These are phyloP conservation scores for Azorinus chamasolen DNA, from an alignment of 2,888 invertebrate genomes.

Conservation along the genomic window DNA sequence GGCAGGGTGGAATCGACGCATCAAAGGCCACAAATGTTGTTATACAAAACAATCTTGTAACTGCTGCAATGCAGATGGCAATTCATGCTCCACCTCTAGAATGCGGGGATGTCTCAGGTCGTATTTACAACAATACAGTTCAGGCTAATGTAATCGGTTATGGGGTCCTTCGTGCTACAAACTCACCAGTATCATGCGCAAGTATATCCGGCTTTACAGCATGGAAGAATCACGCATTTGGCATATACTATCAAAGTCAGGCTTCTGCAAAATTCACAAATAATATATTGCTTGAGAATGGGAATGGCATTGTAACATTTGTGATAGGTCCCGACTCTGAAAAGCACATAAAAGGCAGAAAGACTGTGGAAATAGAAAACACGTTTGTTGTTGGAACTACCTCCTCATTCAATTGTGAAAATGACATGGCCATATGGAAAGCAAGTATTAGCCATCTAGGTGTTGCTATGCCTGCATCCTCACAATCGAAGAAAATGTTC, in stretches of 20 bases:
- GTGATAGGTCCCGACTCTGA: conserved; percentile 73
- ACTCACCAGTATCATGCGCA: conserved; percentile 64
- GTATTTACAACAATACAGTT: conserved; percentile 70
- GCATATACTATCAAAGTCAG: conserved; percentile 74
- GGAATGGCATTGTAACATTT: conserved; percentile 73
- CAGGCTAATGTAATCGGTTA: conserved; percentile 70
- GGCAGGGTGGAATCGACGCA: conserved; percentile 63
- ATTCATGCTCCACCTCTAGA: conserved; percentile 63
- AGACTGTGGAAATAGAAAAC: conserved; percentile 67
- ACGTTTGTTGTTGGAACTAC: conserved; percentile 78
- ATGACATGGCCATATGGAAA: conserved; percentile 58
- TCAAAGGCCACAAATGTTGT: conserved; percentile 57
- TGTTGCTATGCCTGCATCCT: too few species aligned
- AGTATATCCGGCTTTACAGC: conserved; percentile 70
- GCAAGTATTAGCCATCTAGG: too few species aligned
- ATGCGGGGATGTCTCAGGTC: conserved; percentile 52
- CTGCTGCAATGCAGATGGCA: conserved; percentile 77
- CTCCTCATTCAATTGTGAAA: conserved; percentile 72
- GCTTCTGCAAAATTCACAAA: conserved; percentile 54
- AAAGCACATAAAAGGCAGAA: conserved; percentile 65
- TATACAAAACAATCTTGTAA: conserved; percentile 75
- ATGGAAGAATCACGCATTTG: conserved; percentile 79
- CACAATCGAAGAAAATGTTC: too few species aligned
- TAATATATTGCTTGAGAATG: conserved; percentile 75
- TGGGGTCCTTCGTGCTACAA: conserved; percentile 57